These are phyloP conservation scores for Lemur catta DNA, from an alignment of 2,797 vertebrate genomes.

Conservation along the genomic window DNA sequence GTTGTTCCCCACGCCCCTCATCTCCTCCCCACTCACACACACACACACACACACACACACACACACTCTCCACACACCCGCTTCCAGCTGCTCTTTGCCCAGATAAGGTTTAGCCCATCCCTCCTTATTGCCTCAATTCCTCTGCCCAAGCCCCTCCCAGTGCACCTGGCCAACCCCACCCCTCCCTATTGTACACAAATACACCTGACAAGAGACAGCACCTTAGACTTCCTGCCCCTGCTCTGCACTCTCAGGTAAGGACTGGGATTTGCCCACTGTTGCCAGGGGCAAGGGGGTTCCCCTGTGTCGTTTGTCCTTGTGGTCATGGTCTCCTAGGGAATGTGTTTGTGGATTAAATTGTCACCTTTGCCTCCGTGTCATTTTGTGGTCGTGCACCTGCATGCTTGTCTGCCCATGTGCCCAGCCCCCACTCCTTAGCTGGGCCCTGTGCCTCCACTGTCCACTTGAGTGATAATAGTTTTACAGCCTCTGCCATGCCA, in stretches of 20 bases:
- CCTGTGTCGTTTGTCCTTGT: neutral
- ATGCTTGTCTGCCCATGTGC: neutral
- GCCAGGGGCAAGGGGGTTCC: neutral
- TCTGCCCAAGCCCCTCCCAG: neutral
- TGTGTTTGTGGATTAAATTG: neutral
- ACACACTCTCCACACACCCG: neutral
- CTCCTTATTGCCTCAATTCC: no score
- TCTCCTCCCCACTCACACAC: no score
- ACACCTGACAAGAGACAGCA: neutral
- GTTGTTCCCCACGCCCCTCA: neutral
- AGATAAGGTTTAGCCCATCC: neutral
- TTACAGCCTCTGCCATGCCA: neutral
- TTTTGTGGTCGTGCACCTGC: neutral
- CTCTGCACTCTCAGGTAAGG: neutral
- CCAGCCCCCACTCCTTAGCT: neutral
- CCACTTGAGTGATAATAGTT: neutral
- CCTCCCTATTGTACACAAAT: conserved; percentile 18
- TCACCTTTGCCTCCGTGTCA: neutral
- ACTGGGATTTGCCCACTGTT: neutral
- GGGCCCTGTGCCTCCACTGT: neutral
- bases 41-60: no score
- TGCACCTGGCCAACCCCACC: neutral
- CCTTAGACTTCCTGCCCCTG: neutral
- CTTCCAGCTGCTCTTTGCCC: conserved; percentile 7
- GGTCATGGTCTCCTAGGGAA: neutral